phyloP scores from a whole-genome alignment of 2,797 vertebrate species.

The Lindbergichthys nudifrons region DNA sequence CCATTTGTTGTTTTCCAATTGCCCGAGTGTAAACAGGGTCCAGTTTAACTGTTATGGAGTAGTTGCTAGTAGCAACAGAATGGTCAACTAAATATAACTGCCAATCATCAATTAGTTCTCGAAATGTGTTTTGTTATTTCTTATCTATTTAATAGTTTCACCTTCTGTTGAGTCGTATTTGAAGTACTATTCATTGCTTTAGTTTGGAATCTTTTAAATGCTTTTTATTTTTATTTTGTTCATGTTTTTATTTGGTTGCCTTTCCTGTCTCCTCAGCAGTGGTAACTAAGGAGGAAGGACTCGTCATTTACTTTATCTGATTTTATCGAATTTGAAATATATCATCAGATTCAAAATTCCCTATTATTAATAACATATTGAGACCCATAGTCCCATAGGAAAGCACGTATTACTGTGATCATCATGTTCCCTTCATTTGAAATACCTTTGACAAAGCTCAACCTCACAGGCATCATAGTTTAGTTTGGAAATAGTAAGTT shows the following conservation, averaged over 20 bases:
- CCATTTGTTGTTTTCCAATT: too few species aligned
- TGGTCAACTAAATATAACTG: too few species aligned
- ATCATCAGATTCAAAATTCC: slow-evolving; percentile 8
- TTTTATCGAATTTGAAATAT: neutral
- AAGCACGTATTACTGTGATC: neutral
- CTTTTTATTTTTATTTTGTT: too few species aligned
- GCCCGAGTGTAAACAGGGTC: too few species aligned
- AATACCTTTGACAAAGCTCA: neutral
- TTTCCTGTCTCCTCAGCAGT: slow-evolving; percentile 11
- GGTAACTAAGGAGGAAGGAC: neutral
- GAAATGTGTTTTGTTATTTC: too few species aligned
- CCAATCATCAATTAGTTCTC: too few species aligned
- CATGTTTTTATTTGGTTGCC: neutral
- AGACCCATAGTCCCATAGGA: neutral
- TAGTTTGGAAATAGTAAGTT: neutral
- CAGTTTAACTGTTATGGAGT: too few species aligned
- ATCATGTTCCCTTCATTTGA: neutral
- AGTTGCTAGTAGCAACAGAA: too few species aligned
- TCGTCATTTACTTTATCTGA: neutral
- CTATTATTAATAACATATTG: neutral
- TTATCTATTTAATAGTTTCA: too few species aligned
- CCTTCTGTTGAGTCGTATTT: neutral
- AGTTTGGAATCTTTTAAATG: neutral
- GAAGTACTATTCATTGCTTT: neutral
- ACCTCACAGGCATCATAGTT: neutral